A percentile compares a stretch with the other conserved stretches of the same genome.
These are phyloP conservation scores for Ovis aries DNA, from an alignment of 2,113 vertebrate species.

Conservation along the genomic window ARS-UI_Ramb_v3.0 NC_056056.1:69150501-69151000, in stretches of 20 bases:
- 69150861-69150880: background rate
- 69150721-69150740: background rate
- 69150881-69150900: background rate
- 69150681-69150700: background rate
- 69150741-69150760: background rate
- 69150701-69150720: background rate
- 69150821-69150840: background rate
- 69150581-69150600: background rate
- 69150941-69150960: background rate
- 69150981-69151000: fast-evolving
- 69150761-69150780: background rate
- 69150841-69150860: background rate
- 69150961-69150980: background rate
- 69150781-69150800: background rate
- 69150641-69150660: background rate
- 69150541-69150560: too few relatives aligned
- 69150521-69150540: background rate
- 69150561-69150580: background rate
- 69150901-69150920: background rate
- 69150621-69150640: background rate
- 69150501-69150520: background rate
- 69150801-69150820: background rate
- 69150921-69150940: background rate
- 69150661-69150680: background rate
- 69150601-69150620: background rate